Base-by-base conservation (phyloP, 2,888 invertebrate species). In the Coecobrya sp. region DNA sequence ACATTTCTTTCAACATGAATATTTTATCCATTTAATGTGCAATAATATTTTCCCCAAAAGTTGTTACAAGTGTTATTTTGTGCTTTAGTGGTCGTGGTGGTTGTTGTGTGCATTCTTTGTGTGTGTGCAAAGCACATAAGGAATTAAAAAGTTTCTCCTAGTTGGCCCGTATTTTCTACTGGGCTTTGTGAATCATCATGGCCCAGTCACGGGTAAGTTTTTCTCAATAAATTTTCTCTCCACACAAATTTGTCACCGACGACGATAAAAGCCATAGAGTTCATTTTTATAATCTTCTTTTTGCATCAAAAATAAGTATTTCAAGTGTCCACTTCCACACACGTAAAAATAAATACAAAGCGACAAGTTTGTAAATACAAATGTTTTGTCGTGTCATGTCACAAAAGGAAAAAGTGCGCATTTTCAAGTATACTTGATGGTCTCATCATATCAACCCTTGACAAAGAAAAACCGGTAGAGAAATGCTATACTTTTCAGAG, bases 171-270 rank as follows among this genome's bases (percentile, higher is more conserved):
- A 86, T 70, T 86, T 86, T 16, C 16, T 42, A 87, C 91, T 87
- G 91, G 91, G 91, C 91, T 92, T 73, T 84, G 87, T 92, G 91
- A 36, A 84, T 87, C 92, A 97, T 97, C 97, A 98, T 98, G 98
- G 98, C 98, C 97, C 98, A 98, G 97, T 97, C 98, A 97, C 97
- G 98, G 97, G 98, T 98, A 97, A 96, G 97, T 97, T 55, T 59
- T 59, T 19, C 59, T 55, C 7, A 59, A 30, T 25, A 68, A 27
- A 70, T 76, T 25, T 65, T 62, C 4, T 19, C 62, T 4, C 22
- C 62, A 19, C 62, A 55, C n/a, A n/a, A n/a, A n/a, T n/a, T n/a
- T n/a, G n/a, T n/a, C n/a, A n/a, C n/a, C n/a, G n/a, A n/a, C n/a
- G 55, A 55, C n/a, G 11, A 5, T 45, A 45, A 45, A 52, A 52